Evolutionary conservation across 2,113 vertebrate species (phyloP), one percentile per base, ranked within the genome.

Genomic region (Carassius auratus): DNA sequence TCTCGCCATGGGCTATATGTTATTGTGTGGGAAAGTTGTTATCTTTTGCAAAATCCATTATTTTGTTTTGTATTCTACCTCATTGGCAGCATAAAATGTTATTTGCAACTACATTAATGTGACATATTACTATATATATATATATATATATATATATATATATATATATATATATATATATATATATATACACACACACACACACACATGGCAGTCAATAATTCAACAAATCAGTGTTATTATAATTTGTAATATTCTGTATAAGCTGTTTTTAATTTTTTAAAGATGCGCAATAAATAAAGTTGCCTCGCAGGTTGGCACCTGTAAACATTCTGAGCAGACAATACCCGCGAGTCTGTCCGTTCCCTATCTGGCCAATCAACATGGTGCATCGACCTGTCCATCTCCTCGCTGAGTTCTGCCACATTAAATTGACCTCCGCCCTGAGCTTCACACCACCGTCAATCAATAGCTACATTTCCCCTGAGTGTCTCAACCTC

Each of bases 381-480:
- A 81, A 17, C n/a, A 19, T 5, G 42, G 10, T 33, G 76, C 5
- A 64, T 59, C 12, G 10, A 62, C 61, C 23, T 8, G 61, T 76
- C 55, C 66, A 48, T 59, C 76, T 62, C 59, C 61, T 68, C 78
- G 6, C 45, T 23, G 52, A 45, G 77, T 81, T 85, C 77, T 55
- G 33, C 66, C 30, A 59, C 62, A 69, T 52, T 57, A 78, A 68
- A 85, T 52, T 85, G 71, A 76, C 85, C 83, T 59, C 45, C 59
- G 52, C 66, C 71, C 33, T 68, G 75, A 69, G 57, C 23, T 55
- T n/a, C 42, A 64, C 86, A 84, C 14, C 62, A 10, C 17, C 38
- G 83, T 80, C 78, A 80, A 66, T 87, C 81, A 61, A 87, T 85
- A 81, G 4, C 45, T 79, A 30, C 42, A 50, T 62, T 57, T 75